A percentile compares a stretch with the other conserved stretches of the same genome.
Evolutionary conservation across 2,888 invertebrate genomes (phyloP).

Genomic region (Dysmachus trigonus): DNA sequence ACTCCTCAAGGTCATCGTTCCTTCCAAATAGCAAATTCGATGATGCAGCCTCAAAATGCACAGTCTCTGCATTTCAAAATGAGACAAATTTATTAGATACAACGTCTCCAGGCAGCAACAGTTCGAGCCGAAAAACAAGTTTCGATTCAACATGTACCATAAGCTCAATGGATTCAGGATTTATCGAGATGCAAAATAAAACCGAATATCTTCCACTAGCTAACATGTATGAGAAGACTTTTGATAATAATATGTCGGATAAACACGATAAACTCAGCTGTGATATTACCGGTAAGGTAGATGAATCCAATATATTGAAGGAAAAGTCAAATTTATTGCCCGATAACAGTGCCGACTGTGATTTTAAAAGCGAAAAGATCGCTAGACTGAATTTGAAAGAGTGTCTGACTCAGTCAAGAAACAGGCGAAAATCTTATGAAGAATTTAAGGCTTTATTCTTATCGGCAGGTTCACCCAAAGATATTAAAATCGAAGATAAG

Average conservation of each 20-base stretch:
- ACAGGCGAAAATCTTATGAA: conserved; percentile 64
- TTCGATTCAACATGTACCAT: conserved; percentile 64
- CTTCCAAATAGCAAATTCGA: neutral
- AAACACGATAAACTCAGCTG: conserved; percentile 10
- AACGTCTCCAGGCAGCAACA: conserved; percentile 56
- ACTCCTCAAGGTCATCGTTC: neutral
- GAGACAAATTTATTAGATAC: conserved; percentile 18
- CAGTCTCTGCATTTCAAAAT: conserved; percentile 1
- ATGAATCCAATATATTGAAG: neutral
- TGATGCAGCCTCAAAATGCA: neutral
- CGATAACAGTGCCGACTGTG: neutral
- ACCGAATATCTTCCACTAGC: conserved; percentile 22
- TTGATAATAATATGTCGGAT: neutral
- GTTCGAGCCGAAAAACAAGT: conserved; percentile 63
- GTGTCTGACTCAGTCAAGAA: conserved; percentile 63
- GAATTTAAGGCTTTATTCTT: conserved; percentile 63
- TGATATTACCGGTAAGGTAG: conserved; percentile 32
- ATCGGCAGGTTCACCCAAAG: conserved; percentile 27
- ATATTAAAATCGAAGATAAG: conserved; percentile 38
- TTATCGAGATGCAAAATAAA: conserved; percentile 62
- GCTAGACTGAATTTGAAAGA: conserved; percentile 62
- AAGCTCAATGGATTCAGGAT: conserved; percentile 65
- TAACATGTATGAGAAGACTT: neutral
- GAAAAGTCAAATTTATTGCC: neutral
- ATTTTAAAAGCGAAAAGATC: conserved; percentile 56